Base-by-base conservation (phyloP, 2,888 invertebrate genomes). In the Biston stratarius region DNA sequence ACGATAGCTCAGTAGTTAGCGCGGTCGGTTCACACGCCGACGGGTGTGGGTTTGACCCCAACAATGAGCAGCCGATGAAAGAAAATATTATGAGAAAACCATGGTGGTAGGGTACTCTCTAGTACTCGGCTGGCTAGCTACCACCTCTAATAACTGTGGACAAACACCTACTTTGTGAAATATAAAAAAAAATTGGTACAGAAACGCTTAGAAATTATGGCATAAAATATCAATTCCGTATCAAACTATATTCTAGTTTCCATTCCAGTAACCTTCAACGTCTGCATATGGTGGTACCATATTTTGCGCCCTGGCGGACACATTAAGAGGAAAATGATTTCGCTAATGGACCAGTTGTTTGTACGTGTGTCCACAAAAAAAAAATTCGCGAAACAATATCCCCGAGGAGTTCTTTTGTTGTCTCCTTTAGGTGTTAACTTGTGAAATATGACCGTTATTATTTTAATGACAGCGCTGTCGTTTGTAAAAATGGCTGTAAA, bases 271-370 rank as follows among this genome's bases (percentile, higher is more conserved):
- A 42, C 11, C 6, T 24, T 42, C 34, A 34, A 72, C 56, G 74
- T 72, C 76, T 40, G n/a, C 79, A 82, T 80, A 80, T 81, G 79
- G 71, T 78, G 79, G 68, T 72, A 70, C 73, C 82, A 84, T 74
- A 84, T 84, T 85, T 82, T 79, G 82, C 82, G 81, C 84, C 81
- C 77, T 81, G 77, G 81, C 85, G 85, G 85, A 84, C 86, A 84
- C 84, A 86, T 89, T 89, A 87, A 88, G 84, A 85, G 83, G 83
- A 89, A 90, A 88, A 90, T 90, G 85, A 90, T 90, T 89, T 84
- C 87, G 80, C 89, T 91, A 91, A 91, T 91, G 90, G 90, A 87
- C 82, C 79, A 72, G 78, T 83, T 84, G 85, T 81, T 83, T 83
- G 77, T 82, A 74, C 74, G 79, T 81, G 72, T 73, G 81, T 79